phyloP scores from a whole-genome alignment of 2,888 invertebrate genomes.

The Lasioglossum morio region DNA sequence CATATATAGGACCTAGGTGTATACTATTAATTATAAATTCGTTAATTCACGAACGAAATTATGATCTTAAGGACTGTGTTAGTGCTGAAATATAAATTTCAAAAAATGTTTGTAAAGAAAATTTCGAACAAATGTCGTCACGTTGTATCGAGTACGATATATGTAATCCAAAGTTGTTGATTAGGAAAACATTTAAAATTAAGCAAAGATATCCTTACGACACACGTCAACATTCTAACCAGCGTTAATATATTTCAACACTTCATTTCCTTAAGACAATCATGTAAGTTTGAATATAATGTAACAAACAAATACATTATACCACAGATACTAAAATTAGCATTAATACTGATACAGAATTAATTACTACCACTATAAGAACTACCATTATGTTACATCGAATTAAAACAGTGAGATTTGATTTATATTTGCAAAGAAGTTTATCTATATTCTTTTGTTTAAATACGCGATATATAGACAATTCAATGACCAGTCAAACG shows the following conservation, averaged over 20 bases:
- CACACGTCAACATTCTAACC: slow-evolving; percentile 6
- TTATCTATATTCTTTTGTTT: slow-evolving; percentile 27
- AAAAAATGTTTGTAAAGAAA: neutral
- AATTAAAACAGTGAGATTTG: slow-evolving; percentile 35
- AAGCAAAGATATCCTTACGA: neutral
- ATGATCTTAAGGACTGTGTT: slow-evolving; percentile 37
- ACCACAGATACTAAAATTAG: slow-evolving; percentile 44
- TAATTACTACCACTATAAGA: slow-evolving; percentile 32
- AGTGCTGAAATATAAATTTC: slow-evolving; percentile 49
- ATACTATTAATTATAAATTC: slow-evolving; percentile 35
- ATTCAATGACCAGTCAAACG: slow-evolving; percentile 32
- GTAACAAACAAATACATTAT: slow-evolving; percentile 26
- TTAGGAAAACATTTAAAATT: slow-evolving; percentile 3
- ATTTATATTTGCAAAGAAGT: slow-evolving; percentile 39
- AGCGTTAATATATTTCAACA: slow-evolving; percentile 40
- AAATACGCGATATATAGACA: slow-evolving; percentile 19
- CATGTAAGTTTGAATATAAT: slow-evolving; percentile 24
- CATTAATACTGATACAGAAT: slow-evolving; percentile 49
- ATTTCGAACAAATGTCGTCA: neutral
- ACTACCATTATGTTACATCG: slow-evolving; percentile 21
- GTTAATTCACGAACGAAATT: slow-evolving; percentile 20
- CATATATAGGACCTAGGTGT: slow-evolving; percentile 63
- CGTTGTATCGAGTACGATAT: neutral
- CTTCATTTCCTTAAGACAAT: slow-evolving; percentile 34
- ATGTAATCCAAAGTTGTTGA: neutral